These are phyloP conservation scores for Apostichopus japonicus DNA, from an alignment of 35 echinoderm and acorn worm species.

Conservation along the genomic window DNA sequence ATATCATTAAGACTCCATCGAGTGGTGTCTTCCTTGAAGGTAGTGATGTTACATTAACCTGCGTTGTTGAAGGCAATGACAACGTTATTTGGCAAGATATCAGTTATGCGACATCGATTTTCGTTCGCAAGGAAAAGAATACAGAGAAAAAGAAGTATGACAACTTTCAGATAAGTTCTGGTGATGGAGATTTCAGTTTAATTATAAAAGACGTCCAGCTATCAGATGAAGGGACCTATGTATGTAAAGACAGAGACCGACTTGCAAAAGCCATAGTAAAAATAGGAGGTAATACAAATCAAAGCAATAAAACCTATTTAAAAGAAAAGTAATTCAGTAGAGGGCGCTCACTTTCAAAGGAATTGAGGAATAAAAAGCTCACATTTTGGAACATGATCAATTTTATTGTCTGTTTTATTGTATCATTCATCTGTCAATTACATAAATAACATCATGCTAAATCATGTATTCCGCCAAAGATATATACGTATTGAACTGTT, in stretches of 20 bases:
- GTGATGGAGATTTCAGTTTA: neutral
- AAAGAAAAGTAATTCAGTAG: neutral
- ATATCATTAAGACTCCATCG: neutral
- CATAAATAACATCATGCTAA: too few species aligned
- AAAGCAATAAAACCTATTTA: too few species aligned
- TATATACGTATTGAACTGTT: too few species aligned
- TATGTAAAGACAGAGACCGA: neutral
- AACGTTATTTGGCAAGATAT: neutral
- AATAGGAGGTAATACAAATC: neutral
- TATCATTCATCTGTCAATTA: too few species aligned
- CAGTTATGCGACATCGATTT: neutral
- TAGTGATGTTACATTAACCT: neutral
- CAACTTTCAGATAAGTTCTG: neutral
- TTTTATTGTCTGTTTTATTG: too few species aligned
- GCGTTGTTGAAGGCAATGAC: neutral
- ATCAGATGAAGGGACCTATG: neutral
- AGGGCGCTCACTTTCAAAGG: too few species aligned
- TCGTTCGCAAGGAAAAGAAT: conserved; percentile 12
- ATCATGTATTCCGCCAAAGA: too few species aligned
- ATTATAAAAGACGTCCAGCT: neutral
- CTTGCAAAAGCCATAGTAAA: neutral
- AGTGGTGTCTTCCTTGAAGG: neutral
- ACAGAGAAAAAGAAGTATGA: conserved; percentile 7
- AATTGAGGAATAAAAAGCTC: too few species aligned
- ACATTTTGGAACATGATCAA: too few species aligned